Evolutionary conservation across 2,113 vertebrate species (phyloP).

Genomic region (Dromaius novaehollandiae): DNA sequence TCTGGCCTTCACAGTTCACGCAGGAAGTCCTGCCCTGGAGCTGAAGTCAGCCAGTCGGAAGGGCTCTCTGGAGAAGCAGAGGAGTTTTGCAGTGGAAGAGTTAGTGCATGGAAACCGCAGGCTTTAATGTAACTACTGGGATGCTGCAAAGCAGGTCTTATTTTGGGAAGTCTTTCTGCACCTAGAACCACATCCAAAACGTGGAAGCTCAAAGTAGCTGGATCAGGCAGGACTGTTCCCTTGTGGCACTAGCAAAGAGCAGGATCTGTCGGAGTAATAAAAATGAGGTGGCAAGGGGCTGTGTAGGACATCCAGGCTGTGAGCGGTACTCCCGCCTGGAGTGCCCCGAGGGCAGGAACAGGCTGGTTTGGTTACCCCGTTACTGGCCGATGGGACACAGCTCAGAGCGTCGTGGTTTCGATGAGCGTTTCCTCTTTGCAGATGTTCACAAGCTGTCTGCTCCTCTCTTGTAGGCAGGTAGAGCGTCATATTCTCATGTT

Average conservation of each 20-base stretch:
- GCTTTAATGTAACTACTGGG: not conserved
- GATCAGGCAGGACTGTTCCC: not conserved
- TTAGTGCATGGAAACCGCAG: not conserved
- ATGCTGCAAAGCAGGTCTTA: not conserved
- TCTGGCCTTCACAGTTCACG: not conserved
- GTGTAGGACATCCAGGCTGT: not conserved
- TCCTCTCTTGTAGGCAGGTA: not conserved
- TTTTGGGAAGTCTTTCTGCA: not conserved
- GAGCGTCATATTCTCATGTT: not conserved
- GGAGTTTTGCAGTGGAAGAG: not conserved
- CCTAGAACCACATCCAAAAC: not conserved
- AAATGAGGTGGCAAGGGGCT: not conserved
- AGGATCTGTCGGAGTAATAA: not conserved
- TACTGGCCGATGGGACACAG: not conserved
- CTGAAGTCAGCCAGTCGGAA: not conserved
- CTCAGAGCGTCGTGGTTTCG: not conserved
- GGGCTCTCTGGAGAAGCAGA: not conserved
- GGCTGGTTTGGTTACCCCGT: not conserved
- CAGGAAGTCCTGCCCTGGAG: not conserved
- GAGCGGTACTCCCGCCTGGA: not conserved
- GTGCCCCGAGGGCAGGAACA: not conserved
- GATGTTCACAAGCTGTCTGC: not conserved
- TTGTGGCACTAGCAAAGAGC: not conserved
- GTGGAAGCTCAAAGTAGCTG: not conserved
- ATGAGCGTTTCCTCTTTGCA: not conserved